These are phyloP conservation scores for Nemopilema nomurai DNA, from an alignment of 30 jellyfish, hydroid and myxozoan genomes.

Conservation along the genomic window DNA sequence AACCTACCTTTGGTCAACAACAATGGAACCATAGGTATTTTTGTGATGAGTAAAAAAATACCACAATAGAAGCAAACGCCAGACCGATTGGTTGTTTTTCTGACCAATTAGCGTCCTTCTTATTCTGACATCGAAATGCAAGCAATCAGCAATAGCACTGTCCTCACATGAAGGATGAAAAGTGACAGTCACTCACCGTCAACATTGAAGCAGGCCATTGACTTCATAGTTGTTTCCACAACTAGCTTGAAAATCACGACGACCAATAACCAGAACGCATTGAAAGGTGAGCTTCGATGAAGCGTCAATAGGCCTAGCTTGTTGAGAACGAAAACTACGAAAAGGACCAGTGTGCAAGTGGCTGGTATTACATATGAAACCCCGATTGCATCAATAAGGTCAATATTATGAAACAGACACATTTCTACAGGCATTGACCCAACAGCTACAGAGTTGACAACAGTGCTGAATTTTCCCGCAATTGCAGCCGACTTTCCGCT, in stretches of 20 bases:
- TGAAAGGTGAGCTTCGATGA: constrained; percentile 74
- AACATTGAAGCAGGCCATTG: constrained; percentile 58
- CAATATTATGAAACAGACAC: constrained; percentile 55
- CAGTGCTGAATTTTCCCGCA: constrained; percentile 24
- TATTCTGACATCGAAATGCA: too few relatives aligned
- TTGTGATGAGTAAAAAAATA: too few relatives aligned
- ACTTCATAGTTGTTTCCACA: constrained; percentile 68
- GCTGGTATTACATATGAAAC: constrained; percentile 59
- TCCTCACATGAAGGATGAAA: too few relatives aligned
- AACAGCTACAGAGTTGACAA: constrained; percentile 59
- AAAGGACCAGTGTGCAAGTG: constrained; percentile 21
- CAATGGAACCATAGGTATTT: too few relatives aligned
- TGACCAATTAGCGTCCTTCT: too few relatives aligned
- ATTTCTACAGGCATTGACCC: constrained; percentile 67
- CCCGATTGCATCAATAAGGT: constrained; percentile 50
- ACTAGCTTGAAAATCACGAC: constrained; percentile 46
- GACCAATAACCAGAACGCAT: constrained; percentile 74
- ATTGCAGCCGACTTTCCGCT: constrained; percentile 16
- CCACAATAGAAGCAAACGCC: too few relatives aligned
- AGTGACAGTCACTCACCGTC: constrained; percentile 71
- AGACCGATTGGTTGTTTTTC: too few relatives aligned
- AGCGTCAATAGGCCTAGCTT: constrained; percentile 36
- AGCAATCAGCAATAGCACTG: too few relatives aligned
- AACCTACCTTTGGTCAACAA: too few relatives aligned
- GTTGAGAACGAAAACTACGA: constrained; percentile 45